A percentile compares a stretch with the other conserved stretches of the same genome.
These are phyloP conservation scores for Corydoras maculifer DNA, from an alignment of 2,113 vertebrate species.

Conservation along the genomic window DNA sequence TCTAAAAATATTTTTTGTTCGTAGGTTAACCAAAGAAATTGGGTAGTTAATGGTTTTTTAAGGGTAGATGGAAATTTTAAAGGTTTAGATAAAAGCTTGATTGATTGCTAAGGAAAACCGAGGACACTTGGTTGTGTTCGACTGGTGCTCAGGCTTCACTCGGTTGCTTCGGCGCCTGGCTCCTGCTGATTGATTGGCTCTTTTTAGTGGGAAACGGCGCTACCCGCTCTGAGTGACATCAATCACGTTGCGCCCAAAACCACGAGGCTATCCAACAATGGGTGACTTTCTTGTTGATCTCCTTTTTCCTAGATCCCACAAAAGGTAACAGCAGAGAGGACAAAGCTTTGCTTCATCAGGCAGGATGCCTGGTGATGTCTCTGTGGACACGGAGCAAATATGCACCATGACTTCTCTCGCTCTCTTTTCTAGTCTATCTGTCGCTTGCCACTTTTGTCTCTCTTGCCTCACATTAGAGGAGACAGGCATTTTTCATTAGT, in stretches of 20 bases:
- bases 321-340: constrained; percentile 18
- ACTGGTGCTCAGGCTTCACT: constrained; percentile 46
- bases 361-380: constrained; percentile 18
- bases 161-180: constrained; percentile 28
- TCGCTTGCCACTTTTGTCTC: constrained; percentile 19
- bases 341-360: constrained; percentile 36
- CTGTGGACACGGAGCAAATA: constrained; percentile 17
- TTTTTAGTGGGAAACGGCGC: constrained; percentile 24
- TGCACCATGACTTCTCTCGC: constrained; percentile 2
- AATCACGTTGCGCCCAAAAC: constrained; percentile 17
- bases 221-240: constrained; percentile 20
- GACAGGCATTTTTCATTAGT: constrained; percentile 55
- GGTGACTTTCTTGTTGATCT: constrained; percentile 8
- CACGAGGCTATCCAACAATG: constrained; percentile 13
- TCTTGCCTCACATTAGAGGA: constrained; percentile 38
- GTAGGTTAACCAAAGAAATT: constrained; percentile 3
- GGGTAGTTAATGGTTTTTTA: background rate
- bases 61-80: no score
- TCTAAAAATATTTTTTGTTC: no score
- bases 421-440: constrained; percentile 1
- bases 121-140: constrained; percentile 49
- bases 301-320: constrained; percentile 5
- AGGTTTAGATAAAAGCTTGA: constrained; percentile 28
- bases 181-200: constrained; percentile 27
- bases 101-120: constrained; percentile 50